Base-by-base conservation (phyloP, 2,888 invertebrate genomes). In the Pyrochroa serraticornis region DNA sequence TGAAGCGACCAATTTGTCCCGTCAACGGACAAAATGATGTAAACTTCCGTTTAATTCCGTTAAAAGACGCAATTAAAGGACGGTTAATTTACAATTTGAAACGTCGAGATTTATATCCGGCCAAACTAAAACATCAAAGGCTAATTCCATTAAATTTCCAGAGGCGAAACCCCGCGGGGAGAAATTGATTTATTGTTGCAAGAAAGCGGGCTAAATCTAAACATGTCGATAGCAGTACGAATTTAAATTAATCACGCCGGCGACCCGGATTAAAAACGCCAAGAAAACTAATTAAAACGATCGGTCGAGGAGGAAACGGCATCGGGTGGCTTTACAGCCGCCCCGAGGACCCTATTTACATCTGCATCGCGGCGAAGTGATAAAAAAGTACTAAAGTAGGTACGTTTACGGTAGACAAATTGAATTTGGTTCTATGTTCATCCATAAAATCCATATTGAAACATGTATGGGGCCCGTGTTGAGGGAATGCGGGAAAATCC, bases 101-200 rank as follows among this genome's bases (percentile, higher is more conserved):
- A 47, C 12, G 34, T 50, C 35, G 39, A 41, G 30, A 51, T 46
- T 53, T 13, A 46, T 51, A 57, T 12, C 33, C 13, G 33, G 42
- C 41, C 32, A 47, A 38, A 47, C 41, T 45, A 38, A 47, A 46
- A 58, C 43, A 55, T 43, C 51, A 51, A 58, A 43, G 35, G 52
- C 43, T 52, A 52, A 58, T 58, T 39, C 46, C 14, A 46, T 58
- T 52, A 52, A 58, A 58, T 46, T 47, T 37, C 47, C 2, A 36
- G 41, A 36, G 32, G 10, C 47, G 36, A 33, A 35, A 42, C 43
- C 37, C 41, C 30, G 31, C 43, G 42, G 8, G 39, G 34, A 6
- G 30, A 56, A 52, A 58, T 52, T 58, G 47, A 58, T 58, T 51
- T 58, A 50, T 58, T 58, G 39, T 37, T 51, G 13, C 39, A 44